Percentiles rank a stretch among this genome's conserved stretches.
Evolutionary conservation across 2,113 vertebrate species (phyloP).

Genomic region (Carettochelys insculpta): DNA sequence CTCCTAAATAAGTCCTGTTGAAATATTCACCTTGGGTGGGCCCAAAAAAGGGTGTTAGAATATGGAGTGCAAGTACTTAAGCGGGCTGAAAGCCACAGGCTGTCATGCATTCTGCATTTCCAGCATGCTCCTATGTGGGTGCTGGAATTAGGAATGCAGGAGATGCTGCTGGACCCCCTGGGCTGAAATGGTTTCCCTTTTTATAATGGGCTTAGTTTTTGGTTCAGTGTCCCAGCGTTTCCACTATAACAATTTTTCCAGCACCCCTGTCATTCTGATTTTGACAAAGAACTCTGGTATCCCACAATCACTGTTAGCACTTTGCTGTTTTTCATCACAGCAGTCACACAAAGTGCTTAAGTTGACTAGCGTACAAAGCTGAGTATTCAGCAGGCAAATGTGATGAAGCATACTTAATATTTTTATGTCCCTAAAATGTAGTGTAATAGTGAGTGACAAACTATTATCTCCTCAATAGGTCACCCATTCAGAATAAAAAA

Average conservation of each 20-base stretch:
- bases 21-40: not conserved
- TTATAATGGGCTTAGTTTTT: no score
- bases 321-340: no score
- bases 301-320: not conserved
- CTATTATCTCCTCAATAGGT: not conserved
- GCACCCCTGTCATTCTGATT: not conserved
- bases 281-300: not conserved
- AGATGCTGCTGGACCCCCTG: no score
- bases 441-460: not conserved
- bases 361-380: not conserved
- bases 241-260: no score
- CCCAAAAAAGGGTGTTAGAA: not conserved
- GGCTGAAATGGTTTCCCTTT: no score
- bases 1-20: not conserved
- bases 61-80: not conserved
- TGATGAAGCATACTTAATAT: not conserved
- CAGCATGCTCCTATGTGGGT: not conserved
- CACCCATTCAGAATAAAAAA: not conserved
- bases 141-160: no score
- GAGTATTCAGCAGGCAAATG: not conserved
- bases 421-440: not conserved
- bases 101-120: not conserved
- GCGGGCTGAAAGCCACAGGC: not conserved
- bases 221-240: no score
- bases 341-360: no score